Evolutionary conservation across 2,113 vertebrate genomes (phyloP).

Genomic region (Lanius collurio): DNA sequence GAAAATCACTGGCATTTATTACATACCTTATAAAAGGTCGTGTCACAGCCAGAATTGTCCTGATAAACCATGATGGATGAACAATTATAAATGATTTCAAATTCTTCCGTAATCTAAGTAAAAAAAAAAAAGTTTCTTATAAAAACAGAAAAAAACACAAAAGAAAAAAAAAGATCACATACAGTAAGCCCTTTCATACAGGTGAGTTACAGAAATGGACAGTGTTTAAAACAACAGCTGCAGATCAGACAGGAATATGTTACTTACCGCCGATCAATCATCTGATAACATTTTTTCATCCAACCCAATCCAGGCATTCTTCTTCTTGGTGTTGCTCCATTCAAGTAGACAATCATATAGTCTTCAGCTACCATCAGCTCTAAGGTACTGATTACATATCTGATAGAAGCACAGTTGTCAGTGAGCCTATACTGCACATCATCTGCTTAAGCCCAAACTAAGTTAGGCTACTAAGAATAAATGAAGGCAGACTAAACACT

Average conservation of each 20-base stretch:
- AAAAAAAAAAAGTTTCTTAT: neutral
- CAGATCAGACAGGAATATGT: neutral
- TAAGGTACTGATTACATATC: slow-evolving; percentile 96
- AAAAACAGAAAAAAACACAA: neutral
- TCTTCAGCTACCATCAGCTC: slow-evolving; percentile 97
- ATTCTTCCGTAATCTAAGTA: slow-evolving; percentile 91
- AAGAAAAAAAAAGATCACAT: neutral
- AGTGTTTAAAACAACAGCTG: neutral
- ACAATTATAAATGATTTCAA: slow-evolving; percentile 98
- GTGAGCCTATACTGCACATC: neutral
- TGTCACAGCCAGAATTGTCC: slow-evolving; percentile 92
- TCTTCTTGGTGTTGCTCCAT: slow-evolving; percentile 93
- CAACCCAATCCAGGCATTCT: slow-evolving; percentile 94
- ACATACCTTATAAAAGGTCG: slow-evolving; percentile 96
- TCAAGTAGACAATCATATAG: slow-evolving; percentile 97
- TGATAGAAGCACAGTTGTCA: slow-evolving; percentile 52
- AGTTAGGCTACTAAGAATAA: neutral
- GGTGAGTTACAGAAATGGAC: neutral
- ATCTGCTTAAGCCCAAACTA: neutral
- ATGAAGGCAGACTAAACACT: neutral
- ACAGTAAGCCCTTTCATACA: neutral
- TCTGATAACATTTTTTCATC: slow-evolving; percentile 98
- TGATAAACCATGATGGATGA: slow-evolving; percentile 98
- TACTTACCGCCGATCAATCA: slow-evolving; percentile 92
- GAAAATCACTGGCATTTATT: neutral